Evolutionary conservation across 2,797 vertebrate species (phyloP).

Genomic region (Micrastur ruficollis): DNA sequence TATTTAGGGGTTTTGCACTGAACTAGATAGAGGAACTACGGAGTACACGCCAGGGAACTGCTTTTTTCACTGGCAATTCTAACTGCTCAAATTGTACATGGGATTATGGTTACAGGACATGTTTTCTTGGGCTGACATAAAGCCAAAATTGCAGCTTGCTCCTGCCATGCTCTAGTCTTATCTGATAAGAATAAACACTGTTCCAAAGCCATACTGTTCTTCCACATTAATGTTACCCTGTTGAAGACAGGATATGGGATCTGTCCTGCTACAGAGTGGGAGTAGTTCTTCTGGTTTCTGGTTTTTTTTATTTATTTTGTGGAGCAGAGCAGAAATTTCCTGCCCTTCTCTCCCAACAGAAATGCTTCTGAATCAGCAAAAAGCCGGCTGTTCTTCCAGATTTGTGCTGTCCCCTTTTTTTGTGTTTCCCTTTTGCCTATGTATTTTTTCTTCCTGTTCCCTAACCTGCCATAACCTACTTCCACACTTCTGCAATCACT

Average conservation of each 20-base stretch:
- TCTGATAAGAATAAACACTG: not conserved
- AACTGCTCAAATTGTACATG: not conserved
- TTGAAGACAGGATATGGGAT: not conserved
- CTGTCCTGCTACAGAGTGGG: not conserved
- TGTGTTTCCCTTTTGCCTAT: not conserved
- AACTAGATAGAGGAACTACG: not conserved
- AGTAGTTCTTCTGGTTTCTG: not conserved
- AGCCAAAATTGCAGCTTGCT: not conserved
- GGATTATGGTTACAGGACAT: not conserved
- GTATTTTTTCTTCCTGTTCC: not conserved
- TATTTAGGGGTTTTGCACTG: not conserved
- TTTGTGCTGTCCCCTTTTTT: not conserved
- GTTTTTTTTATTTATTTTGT: not conserved
- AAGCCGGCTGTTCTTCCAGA: not conserved
- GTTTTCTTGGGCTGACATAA: not conserved
- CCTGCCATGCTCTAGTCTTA: not conserved
- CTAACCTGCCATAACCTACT: not conserved
- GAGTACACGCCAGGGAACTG: not conserved
- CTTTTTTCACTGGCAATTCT: not conserved
- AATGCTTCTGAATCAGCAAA: not conserved
- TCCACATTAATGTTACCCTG: not conserved
- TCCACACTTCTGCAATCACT: not conserved
- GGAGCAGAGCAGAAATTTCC: not conserved
- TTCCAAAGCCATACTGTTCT: not conserved
- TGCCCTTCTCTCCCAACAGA: not conserved